Percentiles rank a stretch among this genome's conserved stretches.
Evolutionary conservation across 2,888 invertebrate genomes (phyloP).

Genomic region (Volucella zonaria): DNA sequence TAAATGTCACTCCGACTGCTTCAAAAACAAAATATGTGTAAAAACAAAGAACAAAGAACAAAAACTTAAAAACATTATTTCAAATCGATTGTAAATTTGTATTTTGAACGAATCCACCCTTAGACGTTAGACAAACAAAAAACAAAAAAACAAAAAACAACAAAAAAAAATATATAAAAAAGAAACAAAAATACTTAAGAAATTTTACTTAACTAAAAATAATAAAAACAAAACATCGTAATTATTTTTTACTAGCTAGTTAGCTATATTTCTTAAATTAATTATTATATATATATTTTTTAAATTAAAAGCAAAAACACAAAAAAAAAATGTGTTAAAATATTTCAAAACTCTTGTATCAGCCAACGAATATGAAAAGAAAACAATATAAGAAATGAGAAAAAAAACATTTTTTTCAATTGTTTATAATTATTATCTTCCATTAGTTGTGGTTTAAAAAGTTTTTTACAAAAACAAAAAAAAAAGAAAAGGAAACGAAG

Average conservation of each 20-base stretch:
- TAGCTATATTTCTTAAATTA: constrained; percentile 69
- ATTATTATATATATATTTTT: constrained; percentile 47
- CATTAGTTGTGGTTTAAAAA: constrained; percentile 34
- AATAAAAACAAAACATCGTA: constrained; percentile 30
- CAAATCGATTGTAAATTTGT: constrained; percentile 74
- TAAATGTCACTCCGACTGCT: constrained; percentile 72
- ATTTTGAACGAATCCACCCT: constrained; percentile 75
- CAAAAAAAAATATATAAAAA: constrained; percentile 14
- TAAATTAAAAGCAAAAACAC: not conserved
- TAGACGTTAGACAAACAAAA: constrained; percentile 67
- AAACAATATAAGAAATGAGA: constrained; percentile 29
- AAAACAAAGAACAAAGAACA: constrained; percentile 49
- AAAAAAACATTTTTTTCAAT: not conserved
- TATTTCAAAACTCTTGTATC: constrained; percentile 57
- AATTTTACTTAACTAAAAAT: constrained; percentile 49
- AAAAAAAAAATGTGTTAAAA: constrained; percentile 42
- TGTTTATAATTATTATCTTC: constrained; percentile 38
- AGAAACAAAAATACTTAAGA: constrained; percentile 24
- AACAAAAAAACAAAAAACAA: constrained; percentile 5
- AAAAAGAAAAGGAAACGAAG: constrained; percentile 4
- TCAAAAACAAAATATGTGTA: constrained; percentile 55
- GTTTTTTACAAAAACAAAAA: too few species aligned
- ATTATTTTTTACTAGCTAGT: constrained; percentile 71
- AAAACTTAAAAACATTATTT: constrained; percentile 48
- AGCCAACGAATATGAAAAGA: constrained; percentile 66